Evolutionary conservation across 2,888 invertebrate species (phyloP), one percentile per base, ranked within the genome.

Genomic region (Rhaphigaster nebulosa): DNA sequence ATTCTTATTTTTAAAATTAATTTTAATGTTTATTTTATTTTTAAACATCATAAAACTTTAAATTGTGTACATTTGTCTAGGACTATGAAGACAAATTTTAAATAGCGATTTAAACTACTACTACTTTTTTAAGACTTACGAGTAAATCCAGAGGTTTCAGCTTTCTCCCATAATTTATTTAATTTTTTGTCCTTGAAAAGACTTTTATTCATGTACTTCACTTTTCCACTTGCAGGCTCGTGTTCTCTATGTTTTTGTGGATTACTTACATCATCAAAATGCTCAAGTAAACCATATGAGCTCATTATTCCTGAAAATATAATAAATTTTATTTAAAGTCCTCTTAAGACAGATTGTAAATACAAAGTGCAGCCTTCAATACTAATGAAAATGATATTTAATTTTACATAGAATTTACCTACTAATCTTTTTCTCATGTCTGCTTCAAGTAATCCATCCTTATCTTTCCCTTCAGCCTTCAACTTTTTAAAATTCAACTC

Each of bases 171-270:
- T 12, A 99, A 94, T 93, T 96, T 96, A 93, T 97, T 98, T 4
- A 99, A 94, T 93, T 98, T 98, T 93, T 97, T 97, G 93, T 99
- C 98, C 94, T 97, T 97, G 93, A 98, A 98, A 20, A 98, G 93
- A 93, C 96, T 96, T 93, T 96, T 97, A 93, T 94, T 94, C 34
- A 94, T 93, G 91, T 94, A 94, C 10, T 91, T 95, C 91, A 96
- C 96, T 3, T 94, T 94, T 90, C 94, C 94, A 92, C 94, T 94
- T 52, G 94, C 93, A 8, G 93, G 93, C 93, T 95, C 94, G 93
- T 95, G 95, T 91, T 95, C 95, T 92, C 95, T 95, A 90, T 95
- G 93, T 93, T 95, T 95, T 45, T 94, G 94, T 5, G 95, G 94
- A 93, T 96, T 95, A 92, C 95, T 94, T 0, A 95, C 95, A 91